Evolutionary conservation across 2,113 vertebrate genomes (phyloP).

Genomic region (crab-eating macaque (Macaca fascicularis)): T2T-MFA8v1.1 NC_088375.1:14262501-14263000

Average conservation of each 20-base stretch:
- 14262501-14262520: neutral
- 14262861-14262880: constrained; percentile 71
- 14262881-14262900: constrained; percentile 80
- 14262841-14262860: constrained; percentile 67
- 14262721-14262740: constrained; percentile 72
- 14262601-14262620: constrained; percentile 62
- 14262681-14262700: constrained; percentile 68
- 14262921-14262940: constrained; percentile 78
- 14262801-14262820: constrained; percentile 37
- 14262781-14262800: constrained; percentile 76
- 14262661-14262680: constrained; percentile 72
- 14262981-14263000: neutral
- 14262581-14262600: constrained; percentile 69
- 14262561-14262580: constrained; percentile 71
- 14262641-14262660: neutral
- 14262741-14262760: constrained; percentile 73
- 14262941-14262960: constrained; percentile 63
- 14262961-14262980: constrained; percentile 63
- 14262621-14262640: constrained; percentile 70
- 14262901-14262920: constrained; percentile 74
- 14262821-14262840: neutral
- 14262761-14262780: constrained; percentile 43
- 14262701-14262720: constrained; percentile 69
- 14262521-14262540: neutral
- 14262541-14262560: constrained; percentile 65